Evolutionary conservation across 2,797 vertebrate species (phyloP), one percentile per base, ranked within the genome.

Genomic region (Adelosebastes latens): DNA sequence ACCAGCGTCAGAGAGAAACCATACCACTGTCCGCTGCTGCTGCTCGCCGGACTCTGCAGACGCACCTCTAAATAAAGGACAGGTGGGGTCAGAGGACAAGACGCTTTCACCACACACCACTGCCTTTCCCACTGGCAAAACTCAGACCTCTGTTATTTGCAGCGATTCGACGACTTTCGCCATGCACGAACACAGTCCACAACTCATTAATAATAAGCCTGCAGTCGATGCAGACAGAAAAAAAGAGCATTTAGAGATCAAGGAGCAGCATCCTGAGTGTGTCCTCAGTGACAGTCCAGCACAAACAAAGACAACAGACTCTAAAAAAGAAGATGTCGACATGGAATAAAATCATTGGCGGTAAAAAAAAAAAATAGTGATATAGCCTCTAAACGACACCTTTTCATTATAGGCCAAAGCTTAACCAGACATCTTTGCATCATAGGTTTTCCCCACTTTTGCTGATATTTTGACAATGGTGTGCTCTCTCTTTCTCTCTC

Each of bases 281-380:
- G 91, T 89, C 79, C 90, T 81, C 82, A 76, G 93, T 31, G 92
- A 94, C 89, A 90, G 94, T 79, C 92, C 93, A 3, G 84, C 94
- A 27, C 95, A 96, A 82, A 88, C 94, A 85, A 92, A 93, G 79
- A 94, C 94, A 81, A 94, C 94, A 81, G 97, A 97, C 87, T 96
- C 95, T 82, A 97, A 97, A 90, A 97, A 97, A 90, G 97, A 97
- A 79, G 90, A 90, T 73, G 92, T 96, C 89, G 96, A 96, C 88
- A 96, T 97, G 97, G 97, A 97, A 96, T 97, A 95, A 94, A 94
- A 52, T 52, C 46, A 52, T n/a, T 52, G 72, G 74, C 80, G 89
- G 84, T 89, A 67, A 60, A n/a, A 89, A 5, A 49, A 80, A 63
- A 10, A 67, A 79, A 39, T 53, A 77, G 61, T 76, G 86, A 87